Conservation (phyloP, 2,113 vertebrate genomes). For the Leucosticte australis region DNA sequence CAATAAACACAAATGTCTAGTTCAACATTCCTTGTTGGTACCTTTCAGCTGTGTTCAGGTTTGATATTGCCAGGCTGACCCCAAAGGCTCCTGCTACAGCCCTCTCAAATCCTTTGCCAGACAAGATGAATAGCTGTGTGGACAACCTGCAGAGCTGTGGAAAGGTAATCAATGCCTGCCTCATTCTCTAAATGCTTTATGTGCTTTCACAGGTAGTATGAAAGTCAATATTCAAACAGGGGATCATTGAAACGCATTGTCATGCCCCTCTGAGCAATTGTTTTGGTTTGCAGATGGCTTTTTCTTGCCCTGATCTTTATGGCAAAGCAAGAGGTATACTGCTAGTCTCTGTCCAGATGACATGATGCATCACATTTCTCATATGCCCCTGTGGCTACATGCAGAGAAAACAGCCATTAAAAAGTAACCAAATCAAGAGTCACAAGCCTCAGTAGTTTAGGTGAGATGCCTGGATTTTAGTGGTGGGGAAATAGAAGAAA, state of each 20-base stretch:
- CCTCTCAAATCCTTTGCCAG: background rate
- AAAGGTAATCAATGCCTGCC: conserved; percentile 38
- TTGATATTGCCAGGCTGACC: background rate
- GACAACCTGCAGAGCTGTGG: background rate
- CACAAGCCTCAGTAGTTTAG: background rate
- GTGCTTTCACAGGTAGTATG: background rate
- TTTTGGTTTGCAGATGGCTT: conserved; percentile 11
- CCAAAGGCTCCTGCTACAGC: background rate
- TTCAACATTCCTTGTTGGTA: background rate
- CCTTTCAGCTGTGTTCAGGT: background rate
- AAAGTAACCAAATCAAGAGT: background rate
- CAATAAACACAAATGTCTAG: background rate
- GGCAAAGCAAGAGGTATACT: background rate
- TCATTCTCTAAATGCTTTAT: conserved; percentile 7
- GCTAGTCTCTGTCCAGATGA: background rate
- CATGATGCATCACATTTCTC: background rate
- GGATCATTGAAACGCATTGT: background rate
- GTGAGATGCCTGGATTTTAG: background rate
- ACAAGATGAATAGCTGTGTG: background rate
- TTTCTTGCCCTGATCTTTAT: background rate
- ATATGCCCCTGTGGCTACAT: background rate
- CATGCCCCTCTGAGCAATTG: background rate
- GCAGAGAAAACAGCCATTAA: background rate
- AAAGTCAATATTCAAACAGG: conserved; percentile 28
- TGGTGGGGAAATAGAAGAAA: background rate